Percentiles rank a stretch among this genome's conserved stretches.
These are phyloP conservation scores for Xestia sexstrigata DNA, from an alignment of 2,888 invertebrate genomes.

Conservation along the genomic window DNA sequence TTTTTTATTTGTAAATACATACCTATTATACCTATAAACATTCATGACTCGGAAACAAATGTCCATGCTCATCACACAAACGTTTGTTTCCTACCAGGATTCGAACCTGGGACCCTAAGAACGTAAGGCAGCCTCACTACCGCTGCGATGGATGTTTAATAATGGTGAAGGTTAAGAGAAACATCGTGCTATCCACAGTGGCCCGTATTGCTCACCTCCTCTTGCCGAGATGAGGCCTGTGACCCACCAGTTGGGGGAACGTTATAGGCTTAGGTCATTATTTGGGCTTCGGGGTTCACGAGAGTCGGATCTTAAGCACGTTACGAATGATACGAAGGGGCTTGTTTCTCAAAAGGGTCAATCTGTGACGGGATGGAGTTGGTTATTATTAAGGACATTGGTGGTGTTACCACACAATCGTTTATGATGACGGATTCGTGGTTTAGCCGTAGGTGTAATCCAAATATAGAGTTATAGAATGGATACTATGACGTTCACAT, in stretches of 20 bases:
- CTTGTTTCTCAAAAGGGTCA: not conserved
- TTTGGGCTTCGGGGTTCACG: not conserved
- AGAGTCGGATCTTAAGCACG: too few relatives aligned
- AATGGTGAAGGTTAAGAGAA: not conserved
- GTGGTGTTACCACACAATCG: not conserved
- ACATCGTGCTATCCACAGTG: not conserved
- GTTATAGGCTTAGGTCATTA: not conserved
- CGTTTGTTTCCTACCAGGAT: too few relatives aligned
- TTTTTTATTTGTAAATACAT: too few relatives aligned
- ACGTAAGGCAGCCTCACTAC: too few relatives aligned
- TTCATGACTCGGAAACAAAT: too few relatives aligned
- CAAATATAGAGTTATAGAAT: slow-evolving; percentile 13
- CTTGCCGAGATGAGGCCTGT: not conserved
- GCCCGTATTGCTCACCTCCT: not conserved
- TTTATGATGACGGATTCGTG: slow-evolving; percentile 12
- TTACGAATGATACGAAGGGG: too few relatives aligned
- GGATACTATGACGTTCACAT: not conserved
- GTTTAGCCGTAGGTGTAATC: not conserved
- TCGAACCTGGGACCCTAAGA: too few relatives aligned
- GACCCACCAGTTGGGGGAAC: not conserved
- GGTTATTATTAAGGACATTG: too few relatives aligned
- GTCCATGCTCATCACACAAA: too few relatives aligned
- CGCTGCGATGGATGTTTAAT: not conserved
- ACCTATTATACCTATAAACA: too few relatives aligned
- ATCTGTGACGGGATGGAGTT: too few relatives aligned